Evolutionary conservation across 2,888 invertebrate species (phyloP).

Genomic region (Lasioglossum marginatum): DNA sequence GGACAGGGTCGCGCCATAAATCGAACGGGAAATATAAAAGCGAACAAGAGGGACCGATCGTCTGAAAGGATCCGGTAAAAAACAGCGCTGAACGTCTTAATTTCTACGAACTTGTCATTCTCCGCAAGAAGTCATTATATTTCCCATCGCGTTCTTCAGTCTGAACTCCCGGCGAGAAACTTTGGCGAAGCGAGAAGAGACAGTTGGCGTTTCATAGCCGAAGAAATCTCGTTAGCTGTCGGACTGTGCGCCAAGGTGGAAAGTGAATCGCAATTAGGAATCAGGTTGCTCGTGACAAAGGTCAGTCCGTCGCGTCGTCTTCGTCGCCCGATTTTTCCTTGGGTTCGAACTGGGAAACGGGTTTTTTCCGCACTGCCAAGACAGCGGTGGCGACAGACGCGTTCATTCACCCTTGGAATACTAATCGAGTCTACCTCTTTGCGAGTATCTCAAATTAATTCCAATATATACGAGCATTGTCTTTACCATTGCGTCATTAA

Average conservation of each 20-base stretch:
- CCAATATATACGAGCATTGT: background rate
- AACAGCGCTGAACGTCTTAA: background rate
- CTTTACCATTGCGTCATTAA: background rate
- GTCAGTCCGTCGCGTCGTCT: slow-evolving; percentile 16
- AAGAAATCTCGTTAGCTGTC: slow-evolving; percentile 41
- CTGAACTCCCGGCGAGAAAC: background rate
- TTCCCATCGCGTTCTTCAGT: background rate
- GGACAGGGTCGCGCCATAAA: background rate
- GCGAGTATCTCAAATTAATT: background rate
- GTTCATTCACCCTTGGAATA: background rate
- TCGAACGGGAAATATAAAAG: background rate
- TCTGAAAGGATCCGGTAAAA: background rate
- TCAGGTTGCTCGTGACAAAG: slow-evolving; percentile 39
- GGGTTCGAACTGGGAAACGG: slow-evolving; percentile 10
- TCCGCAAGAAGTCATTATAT: slow-evolving; percentile 15
- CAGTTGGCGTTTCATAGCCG: slow-evolving; percentile 17
- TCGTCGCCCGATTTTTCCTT: slow-evolving; percentile 31
- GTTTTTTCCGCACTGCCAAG: background rate
- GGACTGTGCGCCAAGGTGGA: background rate
- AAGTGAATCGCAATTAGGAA: slow-evolving; percentile 41
- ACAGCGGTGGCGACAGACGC: background rate
- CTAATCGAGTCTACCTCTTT: background rate
- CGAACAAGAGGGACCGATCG: background rate
- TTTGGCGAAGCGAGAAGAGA: background rate
- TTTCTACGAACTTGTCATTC: slow-evolving; percentile 10